Evolutionary conservation across 1,140 invertebrate genomes (phyloP), one percentile per base, ranked within the genome.

Genomic region (Penaeus chinensis): DNA sequence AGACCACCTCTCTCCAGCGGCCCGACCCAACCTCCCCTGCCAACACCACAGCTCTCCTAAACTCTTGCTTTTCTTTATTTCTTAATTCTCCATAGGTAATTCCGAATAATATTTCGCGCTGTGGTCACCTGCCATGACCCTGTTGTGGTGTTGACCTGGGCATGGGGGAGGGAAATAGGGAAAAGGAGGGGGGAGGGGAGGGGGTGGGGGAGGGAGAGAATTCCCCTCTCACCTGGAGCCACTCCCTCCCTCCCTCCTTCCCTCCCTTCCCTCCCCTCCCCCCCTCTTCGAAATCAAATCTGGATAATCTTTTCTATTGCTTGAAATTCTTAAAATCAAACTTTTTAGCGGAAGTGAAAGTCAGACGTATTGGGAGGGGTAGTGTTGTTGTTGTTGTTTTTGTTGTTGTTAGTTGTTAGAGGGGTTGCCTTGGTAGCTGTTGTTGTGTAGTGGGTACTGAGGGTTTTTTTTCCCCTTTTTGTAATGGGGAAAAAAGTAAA

Each of bases 31-130:
- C 80, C 78, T 63, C 63, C 63, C 42, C 80, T 65, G 63, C 32
- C 80, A 82, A 62, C 80, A 69, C 80, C 80, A 82, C 27, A 32
- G 37, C 62, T 65, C 63, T 13, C 61, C 80, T 69, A 27, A 32
- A 78, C 77, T 78, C 77, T 78, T 78, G 77, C 63, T 82, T 82
- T 63, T 47, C 80, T 82, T 82, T 82, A 66, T 66, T 82, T 82
- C 61, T 69, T 66, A 63, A 82, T 82, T 65, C 42, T 66, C 61
- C 63, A 66, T 66, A 82, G 32, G 80, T 66, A 82, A 82, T 82
- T 62, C 42, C 27, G 32, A 74, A 24, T 37, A 32, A 19, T 24
- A 18, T 32, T 74, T 74, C 24, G 24, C 24, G 37, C 37, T n/a
- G 37, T 27, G 37, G 37, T 74, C 24, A 74, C 69, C 69, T 74